Conservation (phyloP, 1,140 invertebrate species). For the Macrotrachela quadricornifera region DNA sequence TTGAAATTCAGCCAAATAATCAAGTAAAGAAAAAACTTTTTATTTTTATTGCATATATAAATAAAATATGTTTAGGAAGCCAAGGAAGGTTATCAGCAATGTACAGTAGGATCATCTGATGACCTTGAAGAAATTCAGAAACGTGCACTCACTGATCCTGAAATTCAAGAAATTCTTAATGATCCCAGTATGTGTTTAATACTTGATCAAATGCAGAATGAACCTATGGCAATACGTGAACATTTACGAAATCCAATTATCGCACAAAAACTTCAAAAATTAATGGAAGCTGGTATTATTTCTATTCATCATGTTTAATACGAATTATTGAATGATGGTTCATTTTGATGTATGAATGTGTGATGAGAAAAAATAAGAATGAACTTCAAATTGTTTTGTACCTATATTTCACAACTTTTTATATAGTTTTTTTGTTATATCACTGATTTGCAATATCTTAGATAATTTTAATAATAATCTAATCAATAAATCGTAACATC, state of each 20-base stretch:
- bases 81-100: constrained; percentile 64
- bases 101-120: constrained; percentile 44
- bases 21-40: constrained; percentile 26
- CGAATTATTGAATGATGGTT: too few species aligned
- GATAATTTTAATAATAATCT: too few species aligned
- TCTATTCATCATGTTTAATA: too few species aligned
- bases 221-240: constrained; percentile 66
- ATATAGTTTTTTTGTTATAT: too few species aligned
- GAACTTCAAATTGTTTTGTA: too few species aligned
- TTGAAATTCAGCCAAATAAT: constrained; percentile 77
- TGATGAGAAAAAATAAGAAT: too few species aligned
- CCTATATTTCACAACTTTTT: too few species aligned
- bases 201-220: constrained; percentile 89
- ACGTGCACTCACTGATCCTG: constrained; percentile 87
- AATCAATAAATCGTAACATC: too few species aligned
- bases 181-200: constrained; percentile 98
- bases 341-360: too few species aligned
- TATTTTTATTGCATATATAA: too few species aligned
- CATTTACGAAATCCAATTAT: constrained; percentile 92
- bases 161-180: constrained; percentile 73
- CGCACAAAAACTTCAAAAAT: constrained; percentile 82
- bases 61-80: constrained; percentile 49
- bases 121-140: constrained; percentile 83
- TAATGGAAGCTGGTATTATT: constrained; percentile 79
- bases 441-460: too few species aligned